Conservation (phyloP, 2,113 vertebrate species). For the Hoplias malabaricus region DNA sequence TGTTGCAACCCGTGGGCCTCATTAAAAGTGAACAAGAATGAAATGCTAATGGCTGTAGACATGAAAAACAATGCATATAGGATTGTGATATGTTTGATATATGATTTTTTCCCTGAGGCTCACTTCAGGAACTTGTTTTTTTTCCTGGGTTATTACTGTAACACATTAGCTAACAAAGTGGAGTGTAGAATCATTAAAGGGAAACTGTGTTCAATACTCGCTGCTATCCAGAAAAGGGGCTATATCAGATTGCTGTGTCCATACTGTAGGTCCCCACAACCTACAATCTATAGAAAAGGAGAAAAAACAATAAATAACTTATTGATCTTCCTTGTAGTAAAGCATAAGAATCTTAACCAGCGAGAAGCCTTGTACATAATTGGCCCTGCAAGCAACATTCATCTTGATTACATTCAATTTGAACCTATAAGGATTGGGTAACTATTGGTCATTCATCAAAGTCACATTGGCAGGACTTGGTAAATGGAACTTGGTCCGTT, state of each 20-base stretch:
- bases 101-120: slow-evolving; percentile 20
- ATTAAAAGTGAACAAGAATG: neutral
- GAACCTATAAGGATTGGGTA: slow-evolving; percentile 67
- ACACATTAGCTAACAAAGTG: slow-evolving; percentile 33
- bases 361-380: slow-evolving; percentile 59
- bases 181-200: slow-evolving; percentile 45
- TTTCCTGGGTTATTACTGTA: slow-evolving; percentile 29
- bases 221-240: slow-evolving; percentile 11
- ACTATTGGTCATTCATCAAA: slow-evolving; percentile 68
- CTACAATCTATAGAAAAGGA: slow-evolving; percentile 28
- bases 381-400: slow-evolving; percentile 64
- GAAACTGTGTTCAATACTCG: slow-evolving; percentile 53
- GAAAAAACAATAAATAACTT: slow-evolving; percentile 66
- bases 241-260: slow-evolving; percentile 28
- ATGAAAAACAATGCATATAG: slow-evolving; percentile 12
- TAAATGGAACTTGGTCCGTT: slow-evolving; percentile 52
- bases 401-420: slow-evolving; percentile 73
- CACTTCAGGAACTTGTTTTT: slow-evolving; percentile 15
- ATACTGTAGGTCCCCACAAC: slow-evolving; percentile 32
- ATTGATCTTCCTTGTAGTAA: slow-evolving; percentile 66
- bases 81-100: slow-evolving; percentile 12
- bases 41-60: neutral
- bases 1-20: neutral
- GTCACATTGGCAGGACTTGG: slow-evolving; percentile 59
- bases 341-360: slow-evolving; percentile 59